Percentiles rank a stretch among this genome's conserved stretches.
Conservation (phyloP, 1,140 invertebrate genomes). For the Macrosteles quadrilineatus region DNA sequence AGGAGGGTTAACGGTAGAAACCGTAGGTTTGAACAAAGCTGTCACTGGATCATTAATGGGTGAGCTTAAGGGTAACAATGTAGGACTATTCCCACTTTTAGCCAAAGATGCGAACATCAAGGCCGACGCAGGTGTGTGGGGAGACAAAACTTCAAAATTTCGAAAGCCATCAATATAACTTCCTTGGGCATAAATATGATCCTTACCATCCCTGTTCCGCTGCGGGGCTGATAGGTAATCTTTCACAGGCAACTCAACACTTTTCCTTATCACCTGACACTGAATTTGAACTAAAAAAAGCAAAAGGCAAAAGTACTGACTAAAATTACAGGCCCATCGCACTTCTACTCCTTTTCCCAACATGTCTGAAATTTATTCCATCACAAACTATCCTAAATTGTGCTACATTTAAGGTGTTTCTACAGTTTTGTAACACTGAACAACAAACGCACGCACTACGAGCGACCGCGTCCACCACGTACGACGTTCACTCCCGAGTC, state of each 20-base stretch:
- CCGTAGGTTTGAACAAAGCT: too few relatives aligned
- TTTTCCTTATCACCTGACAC: slow-evolving; percentile 11
- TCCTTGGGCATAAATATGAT: background rate
- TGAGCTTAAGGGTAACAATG: too few relatives aligned
- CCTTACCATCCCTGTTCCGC: background rate
- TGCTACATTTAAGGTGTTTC: too few relatives aligned
- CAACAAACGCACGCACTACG: background rate
- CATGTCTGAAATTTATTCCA: background rate
- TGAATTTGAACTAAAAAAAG: background rate
- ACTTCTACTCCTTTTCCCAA: background rate
- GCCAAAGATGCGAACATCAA: background rate
- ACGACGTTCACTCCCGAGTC: background rate
- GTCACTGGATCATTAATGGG: too few relatives aligned
- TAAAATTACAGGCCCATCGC: background rate
- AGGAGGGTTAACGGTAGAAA: too few relatives aligned
- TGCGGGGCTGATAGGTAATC: background rate
- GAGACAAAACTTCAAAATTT: slow-evolving; percentile 2
- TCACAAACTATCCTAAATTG: too few relatives aligned
- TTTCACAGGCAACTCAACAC: slow-evolving; percentile 1
- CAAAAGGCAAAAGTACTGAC: background rate
- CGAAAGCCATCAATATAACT: background rate
- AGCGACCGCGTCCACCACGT: background rate
- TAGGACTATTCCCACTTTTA: too few relatives aligned
- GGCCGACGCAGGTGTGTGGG: slow-evolving; percentile 6
- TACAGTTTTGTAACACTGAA: too few relatives aligned